Evolutionary conservation across 2,888 invertebrate genomes (phyloP).

Genomic region (Theristus sp.): DNA sequence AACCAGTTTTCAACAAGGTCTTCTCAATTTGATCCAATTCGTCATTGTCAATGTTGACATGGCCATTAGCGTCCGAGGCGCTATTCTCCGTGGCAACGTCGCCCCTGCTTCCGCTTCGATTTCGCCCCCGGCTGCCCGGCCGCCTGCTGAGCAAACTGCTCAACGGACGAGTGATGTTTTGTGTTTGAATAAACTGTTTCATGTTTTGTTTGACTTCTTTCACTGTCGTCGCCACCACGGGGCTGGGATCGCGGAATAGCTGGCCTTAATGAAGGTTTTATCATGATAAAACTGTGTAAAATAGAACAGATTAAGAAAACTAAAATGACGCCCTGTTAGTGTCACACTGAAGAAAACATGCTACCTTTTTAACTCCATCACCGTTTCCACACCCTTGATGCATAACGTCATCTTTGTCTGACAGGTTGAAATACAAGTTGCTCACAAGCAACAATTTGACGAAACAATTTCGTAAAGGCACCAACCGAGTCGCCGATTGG

Average conservation of each 20-base stretch:
- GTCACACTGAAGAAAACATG: too few relatives aligned
- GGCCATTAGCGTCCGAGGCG: not conserved
- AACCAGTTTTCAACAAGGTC: too few relatives aligned
- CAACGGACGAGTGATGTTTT: not conserved
- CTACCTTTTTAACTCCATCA: too few relatives aligned
- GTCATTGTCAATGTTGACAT: not conserved
- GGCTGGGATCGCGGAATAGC: not conserved
- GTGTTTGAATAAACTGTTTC: not conserved
- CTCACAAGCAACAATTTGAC: too few relatives aligned
- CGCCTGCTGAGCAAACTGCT: constrained; percentile 4
- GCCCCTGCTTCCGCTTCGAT: not conserved
- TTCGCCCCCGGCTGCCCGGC: constrained; percentile 5
- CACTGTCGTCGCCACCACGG: not conserved
- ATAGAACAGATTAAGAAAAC: too few relatives aligned
- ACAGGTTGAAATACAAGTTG: too few relatives aligned
- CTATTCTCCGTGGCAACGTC: not conserved
- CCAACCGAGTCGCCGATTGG: not conserved
- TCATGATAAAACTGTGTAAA: too few relatives aligned
- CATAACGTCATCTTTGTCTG: too few relatives aligned
- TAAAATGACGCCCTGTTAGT: too few relatives aligned
- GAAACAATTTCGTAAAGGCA: too few relatives aligned
- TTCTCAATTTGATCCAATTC: not conserved
- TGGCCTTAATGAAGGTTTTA: too few relatives aligned
- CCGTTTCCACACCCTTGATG: too few relatives aligned
- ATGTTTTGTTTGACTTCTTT: not conserved